Percentiles rank a stretch among this genome's conserved stretches.
These are phyloP conservation scores for Laterallus jamaicensis DNA, from an alignment of 2,113 vertebrate genomes.

Conservation along the genomic window DNA sequence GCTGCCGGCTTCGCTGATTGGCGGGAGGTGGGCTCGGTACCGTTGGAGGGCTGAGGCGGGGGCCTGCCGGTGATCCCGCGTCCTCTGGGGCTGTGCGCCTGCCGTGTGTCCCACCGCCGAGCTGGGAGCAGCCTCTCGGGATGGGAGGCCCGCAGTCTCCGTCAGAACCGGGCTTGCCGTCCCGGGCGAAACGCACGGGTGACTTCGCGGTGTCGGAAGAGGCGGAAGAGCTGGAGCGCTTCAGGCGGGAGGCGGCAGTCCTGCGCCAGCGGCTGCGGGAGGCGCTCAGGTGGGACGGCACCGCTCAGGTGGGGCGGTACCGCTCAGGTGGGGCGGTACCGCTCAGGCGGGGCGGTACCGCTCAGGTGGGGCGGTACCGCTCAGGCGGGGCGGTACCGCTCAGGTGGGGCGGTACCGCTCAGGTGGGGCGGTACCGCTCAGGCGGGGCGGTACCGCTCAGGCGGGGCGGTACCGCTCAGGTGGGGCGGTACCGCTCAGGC, in stretches of 20 bases:
- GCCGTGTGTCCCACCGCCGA: conserved; percentile 47
- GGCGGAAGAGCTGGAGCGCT: conserved; percentile 53
- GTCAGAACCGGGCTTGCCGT: conserved; percentile 61
- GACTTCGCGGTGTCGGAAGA: conserved; percentile 45
- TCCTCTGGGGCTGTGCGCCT: conserved; percentile 32
- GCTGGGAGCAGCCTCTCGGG: conserved; percentile 43
- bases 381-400: no score
- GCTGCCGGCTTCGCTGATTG: background rate
- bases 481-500: no score
- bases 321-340: no score
- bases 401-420: no score
- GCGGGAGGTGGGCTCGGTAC: rapidly evolving
- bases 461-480: no score
- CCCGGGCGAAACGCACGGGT: conserved; percentile 65
- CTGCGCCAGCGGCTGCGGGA: background rate
- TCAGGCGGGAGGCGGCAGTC: conserved; percentile 46
- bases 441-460: no score
- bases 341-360: no score
- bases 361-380: no score
- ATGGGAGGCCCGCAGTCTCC: conserved; percentile 68
- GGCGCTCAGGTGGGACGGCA: conserved; percentile 66
- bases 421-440: no score
- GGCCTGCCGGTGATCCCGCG: background rate
- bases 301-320: no score
- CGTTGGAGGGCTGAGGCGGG: background rate